phyloP scores from a whole-genome alignment of 2,888 invertebrate species.

The Branchellion lobata region DNA sequence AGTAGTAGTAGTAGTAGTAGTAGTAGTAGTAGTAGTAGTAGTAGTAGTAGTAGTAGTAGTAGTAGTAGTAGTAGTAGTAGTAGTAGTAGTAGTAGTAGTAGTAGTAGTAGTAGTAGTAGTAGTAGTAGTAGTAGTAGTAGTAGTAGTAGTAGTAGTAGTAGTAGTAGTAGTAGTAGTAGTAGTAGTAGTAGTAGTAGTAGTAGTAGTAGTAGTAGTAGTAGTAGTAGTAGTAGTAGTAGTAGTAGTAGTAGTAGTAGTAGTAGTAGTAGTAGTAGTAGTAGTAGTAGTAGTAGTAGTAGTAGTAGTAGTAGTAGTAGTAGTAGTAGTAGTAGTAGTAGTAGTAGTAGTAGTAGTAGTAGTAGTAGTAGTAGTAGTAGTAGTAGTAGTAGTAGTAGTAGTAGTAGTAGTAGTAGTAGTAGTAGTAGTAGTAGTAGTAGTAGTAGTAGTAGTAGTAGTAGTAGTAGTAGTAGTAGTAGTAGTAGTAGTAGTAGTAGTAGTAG shows the following conservation, averaged over 20 bases:
- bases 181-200: not conserved
- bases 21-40: slow-evolving; percentile 40
- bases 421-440: slow-evolving; percentile 42
- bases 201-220: slow-evolving; percentile 34
- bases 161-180: not conserved
- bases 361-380: not conserved
- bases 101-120: not conserved
- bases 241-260: slow-evolving; percentile 28
- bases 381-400: slow-evolving; percentile 23
- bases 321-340: slow-evolving; percentile 15
- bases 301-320: not conserved
- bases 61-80: slow-evolving; percentile 41
- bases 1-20: slow-evolving; percentile 44
- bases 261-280: slow-evolving; percentile 4
- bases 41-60: slow-evolving; percentile 37
- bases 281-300: slow-evolving; percentile 9
- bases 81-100: slow-evolving; percentile 34
- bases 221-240: slow-evolving; percentile 51
- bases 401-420: slow-evolving; percentile 39
- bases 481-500: slow-evolving; percentile 45
- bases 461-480: slow-evolving; percentile 45
- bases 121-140: not conserved
- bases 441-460: not conserved
- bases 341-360: not conserved
- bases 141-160: not conserved